A percentile compares a stretch with the other conserved stretches of the same genome.
Evolutionary conservation across 2,113 vertebrate genomes (phyloP).

Genomic region (Stercorarius parasiticus): DNA sequence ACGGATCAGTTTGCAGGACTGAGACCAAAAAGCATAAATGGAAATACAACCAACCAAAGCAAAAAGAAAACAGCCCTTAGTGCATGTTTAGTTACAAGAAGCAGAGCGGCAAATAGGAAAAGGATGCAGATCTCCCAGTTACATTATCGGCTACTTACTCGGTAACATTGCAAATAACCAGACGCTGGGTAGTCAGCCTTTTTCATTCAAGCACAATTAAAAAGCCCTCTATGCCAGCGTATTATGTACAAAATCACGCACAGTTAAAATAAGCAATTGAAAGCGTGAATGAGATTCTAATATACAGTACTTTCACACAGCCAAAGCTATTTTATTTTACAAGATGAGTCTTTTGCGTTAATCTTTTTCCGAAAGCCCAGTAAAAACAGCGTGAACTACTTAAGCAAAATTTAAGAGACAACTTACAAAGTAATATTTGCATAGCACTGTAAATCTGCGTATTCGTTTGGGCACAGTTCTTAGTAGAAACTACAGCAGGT

Average conservation of each 20-base stretch:
- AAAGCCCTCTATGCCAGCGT: background rate
- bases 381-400: background rate
- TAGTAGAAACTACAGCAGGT: background rate
- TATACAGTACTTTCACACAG: conserved; percentile 38
- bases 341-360: background rate
- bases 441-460: conserved; percentile 17
- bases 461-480: conserved; percentile 3
- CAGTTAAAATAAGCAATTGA: background rate
- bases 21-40: background rate
- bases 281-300: conserved; percentile 9
- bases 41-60: background rate
- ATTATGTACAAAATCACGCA: background rate
- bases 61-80: background rate
- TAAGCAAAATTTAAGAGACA: conserved; percentile 9
- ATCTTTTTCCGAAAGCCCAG: conserved; percentile 22
- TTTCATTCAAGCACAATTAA: background rate
- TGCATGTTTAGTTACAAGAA: background rate
- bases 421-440: conserved; percentile 31
- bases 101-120: background rate
- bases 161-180: background rate
- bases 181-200: background rate
- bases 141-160: background rate
- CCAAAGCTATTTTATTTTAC: conserved; percentile 68
- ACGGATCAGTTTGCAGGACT: background rate
- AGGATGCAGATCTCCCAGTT: background rate